Conservation (phyloP, 2,888 invertebrate genomes). For the Capitulum mitella region DNA sequence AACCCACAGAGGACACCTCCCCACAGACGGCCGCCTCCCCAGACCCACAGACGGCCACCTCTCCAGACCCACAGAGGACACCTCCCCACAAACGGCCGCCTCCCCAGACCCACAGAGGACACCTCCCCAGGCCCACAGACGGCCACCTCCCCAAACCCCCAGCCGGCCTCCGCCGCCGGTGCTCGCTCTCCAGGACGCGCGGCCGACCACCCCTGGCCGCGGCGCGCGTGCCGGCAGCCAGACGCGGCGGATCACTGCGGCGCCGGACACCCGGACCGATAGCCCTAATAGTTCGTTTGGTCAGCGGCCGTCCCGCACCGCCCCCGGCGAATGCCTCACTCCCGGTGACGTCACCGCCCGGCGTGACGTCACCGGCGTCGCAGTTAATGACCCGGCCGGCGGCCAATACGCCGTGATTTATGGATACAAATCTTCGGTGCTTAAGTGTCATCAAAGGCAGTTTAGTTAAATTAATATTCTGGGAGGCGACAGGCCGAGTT, state of each 20-base stretch:
- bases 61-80: too few species aligned
- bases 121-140: too few species aligned
- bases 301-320: not conserved
- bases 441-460: not conserved
- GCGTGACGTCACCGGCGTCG: not conserved
- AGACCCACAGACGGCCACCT: too few species aligned
- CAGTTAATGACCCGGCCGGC: not conserved
- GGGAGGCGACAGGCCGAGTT: conserved; percentile 15
- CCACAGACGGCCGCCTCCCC: too few species aligned
- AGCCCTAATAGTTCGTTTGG: not conserved
- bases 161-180: too few species aligned
- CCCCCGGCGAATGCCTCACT: not conserved
- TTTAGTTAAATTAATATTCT: conserved; percentile 13
- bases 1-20: too few species aligned
- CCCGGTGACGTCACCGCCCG: not conserved
- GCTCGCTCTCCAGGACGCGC: too few species aligned
- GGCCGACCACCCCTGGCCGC: not conserved
- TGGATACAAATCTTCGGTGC: conserved; percentile 17
- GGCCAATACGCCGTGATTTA: not conserved
- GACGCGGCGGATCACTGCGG: not conserved
- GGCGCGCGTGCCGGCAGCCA: not conserved
- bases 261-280: not conserved
- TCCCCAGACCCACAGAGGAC: too few species aligned
- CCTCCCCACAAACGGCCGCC: too few species aligned
- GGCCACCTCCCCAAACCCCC: too few species aligned